Evolutionary conservation across 2,797 vertebrate species (phyloP).

Genomic region (Peromyscus attwateri): DNA sequence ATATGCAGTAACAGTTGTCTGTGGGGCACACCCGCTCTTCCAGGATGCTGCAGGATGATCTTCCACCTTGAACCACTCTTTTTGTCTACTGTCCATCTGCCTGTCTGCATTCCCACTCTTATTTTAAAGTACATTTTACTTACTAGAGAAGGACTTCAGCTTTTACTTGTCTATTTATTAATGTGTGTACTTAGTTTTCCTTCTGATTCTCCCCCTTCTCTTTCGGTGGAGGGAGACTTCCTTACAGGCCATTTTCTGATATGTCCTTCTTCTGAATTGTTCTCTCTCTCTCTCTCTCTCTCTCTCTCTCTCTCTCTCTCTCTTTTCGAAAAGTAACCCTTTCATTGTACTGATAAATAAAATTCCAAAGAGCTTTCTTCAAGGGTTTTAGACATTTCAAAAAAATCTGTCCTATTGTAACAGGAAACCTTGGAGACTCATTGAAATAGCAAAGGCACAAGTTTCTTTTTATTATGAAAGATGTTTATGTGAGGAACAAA

Average conservation of each 20-base stretch:
- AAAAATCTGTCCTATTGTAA: constrained; percentile 85
- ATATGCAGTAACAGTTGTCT: neutral
- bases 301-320: neutral
- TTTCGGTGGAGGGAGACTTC: neutral
- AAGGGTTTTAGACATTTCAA: constrained; percentile 82
- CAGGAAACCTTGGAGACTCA: constrained; percentile 85
- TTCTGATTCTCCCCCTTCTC: neutral
- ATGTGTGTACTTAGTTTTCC: neutral
- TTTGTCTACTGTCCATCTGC: neutral
- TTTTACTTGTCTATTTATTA: neutral
- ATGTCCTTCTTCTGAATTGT: constrained; percentile 63
- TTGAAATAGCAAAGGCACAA: constrained; percentile 82
- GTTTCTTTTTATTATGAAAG: constrained; percentile 86
- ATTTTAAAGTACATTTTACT: constrained; percentile 55
- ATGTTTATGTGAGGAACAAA: constrained; percentile 88
- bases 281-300: neutral
- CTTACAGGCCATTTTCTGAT: constrained; percentile 65
- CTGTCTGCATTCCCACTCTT: neutral
- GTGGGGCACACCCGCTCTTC: neutral
- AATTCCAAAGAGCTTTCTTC: constrained; percentile 81
- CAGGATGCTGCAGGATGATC: neutral
- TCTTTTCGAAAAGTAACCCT: constrained; percentile 77
- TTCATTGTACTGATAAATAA: constrained; percentile 82
- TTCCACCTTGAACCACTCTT: neutral
- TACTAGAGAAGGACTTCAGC: neutral